Evolutionary conservation across 2,113 vertebrate species (phyloP).

Genomic region (Columbina picui): DNA sequence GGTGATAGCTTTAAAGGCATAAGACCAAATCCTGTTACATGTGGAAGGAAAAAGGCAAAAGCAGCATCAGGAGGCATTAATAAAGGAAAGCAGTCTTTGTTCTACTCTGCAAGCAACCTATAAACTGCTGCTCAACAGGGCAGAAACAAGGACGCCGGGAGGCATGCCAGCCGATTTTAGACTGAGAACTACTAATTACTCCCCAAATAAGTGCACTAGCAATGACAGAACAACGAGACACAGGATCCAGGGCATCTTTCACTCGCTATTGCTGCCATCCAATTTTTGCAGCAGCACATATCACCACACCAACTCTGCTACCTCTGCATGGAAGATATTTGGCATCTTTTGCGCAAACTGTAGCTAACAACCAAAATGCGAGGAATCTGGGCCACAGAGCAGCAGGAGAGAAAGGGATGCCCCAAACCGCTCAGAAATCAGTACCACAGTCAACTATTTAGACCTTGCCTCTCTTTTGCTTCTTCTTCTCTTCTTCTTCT

Average conservation of each 20-base stretch:
- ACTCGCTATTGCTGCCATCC: neutral
- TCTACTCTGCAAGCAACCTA: neutral
- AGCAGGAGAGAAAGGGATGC: neutral
- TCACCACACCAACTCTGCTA: neutral
- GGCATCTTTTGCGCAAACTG: neutral
- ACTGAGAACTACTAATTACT: neutral
- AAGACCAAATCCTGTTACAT: neutral
- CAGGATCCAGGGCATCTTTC: neutral
- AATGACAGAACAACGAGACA: neutral
- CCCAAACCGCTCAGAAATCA: neutral
- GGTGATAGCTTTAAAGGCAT: neutral
- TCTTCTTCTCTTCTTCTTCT: constrained; percentile 98
- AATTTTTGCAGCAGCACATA: neutral
- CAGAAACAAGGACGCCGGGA: neutral
- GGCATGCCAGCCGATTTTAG: neutral
- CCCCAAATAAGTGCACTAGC: neutral
- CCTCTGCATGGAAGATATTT: neutral
- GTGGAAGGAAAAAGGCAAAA: neutral
- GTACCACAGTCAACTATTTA: constrained; percentile 38
- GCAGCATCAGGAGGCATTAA: neutral
- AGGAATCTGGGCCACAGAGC: accelerated
- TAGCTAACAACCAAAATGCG: neutral
- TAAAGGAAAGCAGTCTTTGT: neutral
- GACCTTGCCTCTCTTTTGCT: constrained; percentile 93
- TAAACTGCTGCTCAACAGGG: neutral